Evolutionary conservation across 2,113 vertebrate species (phyloP).

Genomic region (Propithecus coquereli): DNA sequence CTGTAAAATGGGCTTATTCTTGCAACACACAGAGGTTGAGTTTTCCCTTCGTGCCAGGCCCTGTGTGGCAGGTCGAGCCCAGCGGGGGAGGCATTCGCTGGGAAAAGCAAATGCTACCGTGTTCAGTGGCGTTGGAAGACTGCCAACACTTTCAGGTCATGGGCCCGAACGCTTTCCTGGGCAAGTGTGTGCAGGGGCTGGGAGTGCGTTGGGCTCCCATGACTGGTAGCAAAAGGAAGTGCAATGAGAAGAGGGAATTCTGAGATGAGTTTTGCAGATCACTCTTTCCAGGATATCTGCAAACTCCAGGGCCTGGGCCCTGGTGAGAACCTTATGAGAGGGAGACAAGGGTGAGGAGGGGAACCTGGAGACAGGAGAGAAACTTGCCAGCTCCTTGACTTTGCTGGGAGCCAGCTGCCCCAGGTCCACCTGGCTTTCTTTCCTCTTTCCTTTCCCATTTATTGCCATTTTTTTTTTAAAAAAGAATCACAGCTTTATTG

Average conservation of each 20-base stretch:
- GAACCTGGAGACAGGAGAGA: neutral
- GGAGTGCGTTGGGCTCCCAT: rapidly evolving
- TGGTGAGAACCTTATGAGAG: rapidly evolving
- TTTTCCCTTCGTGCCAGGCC: neutral
- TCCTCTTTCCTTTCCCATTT: neutral
- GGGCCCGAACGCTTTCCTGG: neutral
- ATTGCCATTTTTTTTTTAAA: neutral
- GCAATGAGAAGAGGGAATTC: neutral
- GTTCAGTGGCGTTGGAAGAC: neutral
- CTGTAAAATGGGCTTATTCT: neutral
- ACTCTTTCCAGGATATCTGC: neutral
- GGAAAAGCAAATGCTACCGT: neutral
- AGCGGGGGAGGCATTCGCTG: neutral
- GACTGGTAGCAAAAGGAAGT: neutral
- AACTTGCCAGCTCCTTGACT: neutral
- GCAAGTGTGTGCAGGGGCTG: neutral
- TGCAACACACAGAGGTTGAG: neutral
- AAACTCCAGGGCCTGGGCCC: neutral
- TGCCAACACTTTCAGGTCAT: neutral
- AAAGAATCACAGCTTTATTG: neutral
- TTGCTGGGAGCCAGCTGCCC: neutral
- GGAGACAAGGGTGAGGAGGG: neutral
- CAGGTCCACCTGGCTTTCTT: no score
- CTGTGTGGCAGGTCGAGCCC: neutral
- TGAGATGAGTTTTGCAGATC: neutral